Evolutionary conservation across 2,888 invertebrate species (phyloP).

Genomic region (Caenorhabditis virilis): DNA sequence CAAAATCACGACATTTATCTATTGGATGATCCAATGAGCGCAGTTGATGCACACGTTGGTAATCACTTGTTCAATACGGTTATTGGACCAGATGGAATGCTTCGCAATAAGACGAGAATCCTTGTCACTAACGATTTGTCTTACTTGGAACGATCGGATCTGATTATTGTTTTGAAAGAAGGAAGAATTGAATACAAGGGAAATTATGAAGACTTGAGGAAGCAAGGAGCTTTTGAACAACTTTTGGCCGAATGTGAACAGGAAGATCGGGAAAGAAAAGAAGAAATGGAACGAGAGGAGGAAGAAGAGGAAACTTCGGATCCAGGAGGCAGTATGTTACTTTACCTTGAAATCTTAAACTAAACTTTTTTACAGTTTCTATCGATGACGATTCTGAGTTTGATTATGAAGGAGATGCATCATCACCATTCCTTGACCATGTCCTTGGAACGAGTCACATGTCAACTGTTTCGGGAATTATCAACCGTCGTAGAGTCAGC

Average conservation of each 20-base stretch:
- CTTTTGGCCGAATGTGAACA: conserved; percentile 62
- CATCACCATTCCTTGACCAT: conserved; percentile 50
- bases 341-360: not conserved
- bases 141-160: conserved; percentile 86
- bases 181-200: conserved; percentile 61
- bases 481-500: conserved; percentile 40
- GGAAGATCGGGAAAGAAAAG: conserved; percentile 42
- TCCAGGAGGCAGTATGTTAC: conserved; percentile 40
- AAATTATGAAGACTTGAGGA: conserved; percentile 60
- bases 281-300: conserved; percentile 31
- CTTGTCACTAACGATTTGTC: conserved; percentile 94
- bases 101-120: conserved; percentile 78
- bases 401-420: conserved; percentile 54
- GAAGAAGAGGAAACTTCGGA: conserved; percentile 45
- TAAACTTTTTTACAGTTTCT: conserved; percentile 3
- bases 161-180: conserved; percentile 83
- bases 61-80: conserved; percentile 77
- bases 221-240: conserved; percentile 59
- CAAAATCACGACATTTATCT: conserved; percentile 87
- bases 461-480: conserved; percentile 66
- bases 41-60: conserved; percentile 95
- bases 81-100: conserved; percentile 67
- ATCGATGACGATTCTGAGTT: conserved; percentile 51
- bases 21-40: conserved; percentile 91
- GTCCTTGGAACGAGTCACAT: conserved; percentile 63